phyloP scores from a whole-genome alignment of 2,113 vertebrate genomes.

The Podocnemis expansa region DNA sequence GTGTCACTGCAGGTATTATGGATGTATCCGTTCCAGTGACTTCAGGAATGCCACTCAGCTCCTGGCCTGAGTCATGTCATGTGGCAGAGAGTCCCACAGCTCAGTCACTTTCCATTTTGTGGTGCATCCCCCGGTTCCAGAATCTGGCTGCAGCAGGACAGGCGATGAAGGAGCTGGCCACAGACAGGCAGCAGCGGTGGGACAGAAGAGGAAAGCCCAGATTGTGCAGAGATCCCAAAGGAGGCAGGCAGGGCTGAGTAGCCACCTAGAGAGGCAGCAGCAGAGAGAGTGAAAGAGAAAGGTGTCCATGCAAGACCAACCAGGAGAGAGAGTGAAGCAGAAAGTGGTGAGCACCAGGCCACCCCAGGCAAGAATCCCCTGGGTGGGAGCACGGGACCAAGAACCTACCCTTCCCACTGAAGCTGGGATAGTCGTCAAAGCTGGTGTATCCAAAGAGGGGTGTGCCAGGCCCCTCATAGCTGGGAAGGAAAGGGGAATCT shows the following conservation, averaged over 20 bases:
- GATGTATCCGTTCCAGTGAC: neutral
- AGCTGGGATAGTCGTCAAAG: neutral
- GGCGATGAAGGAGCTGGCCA: neutral
- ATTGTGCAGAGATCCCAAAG: neutral
- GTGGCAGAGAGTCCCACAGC: neutral
- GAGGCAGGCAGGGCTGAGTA: neutral
- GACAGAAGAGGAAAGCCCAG: neutral
- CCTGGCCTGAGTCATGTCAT: neutral
- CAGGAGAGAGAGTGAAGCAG: neutral
- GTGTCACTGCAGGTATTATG: neutral
- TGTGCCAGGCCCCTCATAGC: rapidly evolving
- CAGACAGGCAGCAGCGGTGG: neutral
- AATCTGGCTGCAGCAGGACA: neutral
- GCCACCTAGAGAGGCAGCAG: neutral
- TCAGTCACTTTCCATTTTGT: neutral
- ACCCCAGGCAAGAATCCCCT: neutral
- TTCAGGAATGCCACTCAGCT: neutral
- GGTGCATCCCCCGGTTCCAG: neutral
- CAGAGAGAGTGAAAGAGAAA: neutral
- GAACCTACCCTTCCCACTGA: neutral
- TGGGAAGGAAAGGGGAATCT: neutral
- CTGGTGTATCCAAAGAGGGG: neutral
- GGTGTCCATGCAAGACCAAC: no score
- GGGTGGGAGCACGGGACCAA: neutral
- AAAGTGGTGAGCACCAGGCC: neutral